Base-by-base conservation (phyloP, 2,113 vertebrate genomes). In the Apistogramma diplotaenia region DNA sequence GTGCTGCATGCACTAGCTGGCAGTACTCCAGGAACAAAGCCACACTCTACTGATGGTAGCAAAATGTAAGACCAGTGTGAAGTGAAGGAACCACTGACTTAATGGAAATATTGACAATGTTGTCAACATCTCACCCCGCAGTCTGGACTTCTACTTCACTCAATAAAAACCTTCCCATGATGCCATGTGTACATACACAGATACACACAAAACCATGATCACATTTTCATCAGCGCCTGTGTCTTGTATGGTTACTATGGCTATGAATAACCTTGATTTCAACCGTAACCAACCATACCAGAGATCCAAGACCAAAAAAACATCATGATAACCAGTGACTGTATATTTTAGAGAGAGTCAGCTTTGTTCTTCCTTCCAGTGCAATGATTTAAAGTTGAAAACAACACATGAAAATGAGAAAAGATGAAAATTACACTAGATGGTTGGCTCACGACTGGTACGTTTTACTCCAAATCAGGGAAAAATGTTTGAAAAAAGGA, bases 101-200 rank as follows among this genome's bases (percentile, higher is more conserved):
- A 86, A 92, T 79, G 91, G 92, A 92, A 93, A 93, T 60, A 87
- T 70, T 89, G 89, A 92, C 78, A 84, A 37, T 53, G 76, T 74
- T 88, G 78, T 90, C 89, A 84, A n/a, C 33, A 21, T 83, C 82
- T 89, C 83, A 84, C 78, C 57, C 75, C 33, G 18, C 86, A 84
- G 87, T 83, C 86, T 87, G 78, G 67, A 87, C 80, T 72, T 72
- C 35, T 18, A 37, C 82, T 84, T 49, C 18, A 70, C 86, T 93
- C 82, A 37, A 92, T 92, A 93, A 91, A 92, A 92, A 87, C 59
- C 85, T 85, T 83, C 77, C 83, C 76, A 87, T 84, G 85, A 84
- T 81, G 73, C 88, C 76, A 90, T 56, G 82, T 86, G 84, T 85
- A 58, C 59, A 19, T 85, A 58, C 59, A 19, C 74, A 81, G 78